These are phyloP conservation scores for Machimus atricapillus DNA, from an alignment of 2,888 invertebrate genomes.

Conservation along the genomic window DNA sequence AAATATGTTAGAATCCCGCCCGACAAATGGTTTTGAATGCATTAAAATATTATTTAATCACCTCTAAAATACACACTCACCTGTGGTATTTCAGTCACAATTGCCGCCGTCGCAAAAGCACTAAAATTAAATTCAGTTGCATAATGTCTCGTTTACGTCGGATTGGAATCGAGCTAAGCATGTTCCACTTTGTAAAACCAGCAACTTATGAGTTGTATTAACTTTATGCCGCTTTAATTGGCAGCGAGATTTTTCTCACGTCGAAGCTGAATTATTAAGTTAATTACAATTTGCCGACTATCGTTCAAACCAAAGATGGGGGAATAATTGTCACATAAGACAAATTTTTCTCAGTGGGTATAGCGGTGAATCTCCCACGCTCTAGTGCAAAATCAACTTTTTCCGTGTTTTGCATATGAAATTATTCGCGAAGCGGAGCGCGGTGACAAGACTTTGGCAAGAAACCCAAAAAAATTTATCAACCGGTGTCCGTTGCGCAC, in stretches of 20 bases:
- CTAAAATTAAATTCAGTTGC: constrained; percentile 21
- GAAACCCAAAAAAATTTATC: not conserved
- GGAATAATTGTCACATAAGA: not conserved
- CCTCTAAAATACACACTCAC: not conserved
- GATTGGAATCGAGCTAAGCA: not conserved
- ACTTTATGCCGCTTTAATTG: not conserved
- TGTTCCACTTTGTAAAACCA: constrained; percentile 19
- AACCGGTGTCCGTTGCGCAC: not conserved
- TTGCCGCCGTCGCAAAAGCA: not conserved
- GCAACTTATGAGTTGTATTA: constrained; percentile 4
- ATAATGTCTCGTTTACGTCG: constrained; percentile 16
- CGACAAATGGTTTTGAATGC: not conserved
- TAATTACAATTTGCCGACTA: not conserved
- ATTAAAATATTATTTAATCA: not conserved
- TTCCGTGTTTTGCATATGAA: not conserved
- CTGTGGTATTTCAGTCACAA: constrained; percentile 1
- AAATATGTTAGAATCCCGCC: not conserved
- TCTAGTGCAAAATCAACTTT: not conserved
- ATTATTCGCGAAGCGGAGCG: not conserved
- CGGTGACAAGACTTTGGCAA: not conserved
- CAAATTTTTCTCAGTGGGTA: not conserved
- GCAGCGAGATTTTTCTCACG: constrained; percentile 16
- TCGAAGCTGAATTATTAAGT: not conserved
- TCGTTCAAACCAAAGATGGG: not conserved
- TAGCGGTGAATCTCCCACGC: not conserved